These are phyloP conservation scores for Diogma glabrata DNA, from an alignment of 2,888 invertebrate genomes.

Conservation along the genomic window DNA sequence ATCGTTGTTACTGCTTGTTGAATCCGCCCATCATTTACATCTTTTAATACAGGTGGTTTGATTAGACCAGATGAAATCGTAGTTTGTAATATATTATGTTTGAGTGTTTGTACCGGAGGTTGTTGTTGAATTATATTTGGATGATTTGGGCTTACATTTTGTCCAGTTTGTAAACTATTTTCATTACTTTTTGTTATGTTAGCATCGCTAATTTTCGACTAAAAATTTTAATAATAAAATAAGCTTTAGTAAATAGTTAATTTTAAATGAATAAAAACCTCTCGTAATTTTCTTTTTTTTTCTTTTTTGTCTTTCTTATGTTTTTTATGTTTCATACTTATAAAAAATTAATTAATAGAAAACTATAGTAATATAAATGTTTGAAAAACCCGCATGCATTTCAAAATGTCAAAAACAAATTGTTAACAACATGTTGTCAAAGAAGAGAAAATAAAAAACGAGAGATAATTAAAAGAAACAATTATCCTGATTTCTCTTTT, in stretches of 20 bases:
- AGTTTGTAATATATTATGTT: not conserved
- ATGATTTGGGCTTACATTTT: constrained; percentile 21
- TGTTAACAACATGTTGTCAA: no score
- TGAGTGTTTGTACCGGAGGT: constrained; percentile 1
- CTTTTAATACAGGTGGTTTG: constrained; percentile 16
- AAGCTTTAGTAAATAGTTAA: not conserved
- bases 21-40: constrained; percentile 12
- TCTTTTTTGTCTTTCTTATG: constrained; percentile 6
- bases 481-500: no score
- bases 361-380: no score
- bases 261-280: not conserved
- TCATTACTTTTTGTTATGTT: no score
- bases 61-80: constrained; percentile 8
- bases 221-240: not conserved
- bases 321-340: constrained; percentile 7
- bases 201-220: constrained; percentile 4
- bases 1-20: constrained; percentile 15
- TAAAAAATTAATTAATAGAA: no score
- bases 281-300: not conserved
- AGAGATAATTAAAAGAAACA: no score
- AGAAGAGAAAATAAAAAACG: no score
- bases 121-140: constrained; percentile 20
- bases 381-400: no score
- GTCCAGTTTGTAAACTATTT: constrained; percentile 20
- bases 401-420: no score